These are phyloP conservation scores for Spodoptera frugiperda DNA, from an alignment of 1,140 invertebrate species.

Conservation along the genomic window DNA sequence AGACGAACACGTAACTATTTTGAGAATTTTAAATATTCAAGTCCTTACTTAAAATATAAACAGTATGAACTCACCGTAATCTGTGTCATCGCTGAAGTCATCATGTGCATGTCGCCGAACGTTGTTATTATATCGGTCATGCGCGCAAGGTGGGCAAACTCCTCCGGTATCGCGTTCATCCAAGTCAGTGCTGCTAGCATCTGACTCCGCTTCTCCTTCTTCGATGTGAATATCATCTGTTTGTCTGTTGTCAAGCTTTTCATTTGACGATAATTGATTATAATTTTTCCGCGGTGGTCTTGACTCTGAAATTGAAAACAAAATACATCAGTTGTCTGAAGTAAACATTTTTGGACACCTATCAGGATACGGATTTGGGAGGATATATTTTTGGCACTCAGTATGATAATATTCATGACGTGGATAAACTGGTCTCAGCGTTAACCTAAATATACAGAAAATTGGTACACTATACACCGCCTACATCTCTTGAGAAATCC, in stretches of 20 bases:
- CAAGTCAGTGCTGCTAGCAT: conserved; percentile 83
- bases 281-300: conserved; percentile 83
- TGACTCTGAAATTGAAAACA: conserved; percentile 68
- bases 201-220: conserved; percentile 80
- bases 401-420: no score
- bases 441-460: no score
- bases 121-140: conserved; percentile 83
- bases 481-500: no score
- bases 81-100: conserved; percentile 84
- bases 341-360: no score
- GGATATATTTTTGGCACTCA: no score
- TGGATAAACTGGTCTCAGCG: no score
- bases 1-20: not conserved
- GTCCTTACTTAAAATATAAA: no score
- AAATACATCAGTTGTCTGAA: not conserved
- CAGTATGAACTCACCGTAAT: conserved; percentile 75
- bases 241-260: conserved; percentile 80
- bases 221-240: conserved; percentile 79
- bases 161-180: conserved; percentile 79
- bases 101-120: conserved; percentile 78
- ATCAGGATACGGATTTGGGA: no score
- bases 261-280: conserved; percentile 84
- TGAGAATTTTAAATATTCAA: no score
- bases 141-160: conserved; percentile 80
- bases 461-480: no score